A percentile compares a stretch with the other conserved stretches of the same genome.
Conservation (phyloP, 2,888 invertebrate genomes). For the Lasiommata megera region DNA sequence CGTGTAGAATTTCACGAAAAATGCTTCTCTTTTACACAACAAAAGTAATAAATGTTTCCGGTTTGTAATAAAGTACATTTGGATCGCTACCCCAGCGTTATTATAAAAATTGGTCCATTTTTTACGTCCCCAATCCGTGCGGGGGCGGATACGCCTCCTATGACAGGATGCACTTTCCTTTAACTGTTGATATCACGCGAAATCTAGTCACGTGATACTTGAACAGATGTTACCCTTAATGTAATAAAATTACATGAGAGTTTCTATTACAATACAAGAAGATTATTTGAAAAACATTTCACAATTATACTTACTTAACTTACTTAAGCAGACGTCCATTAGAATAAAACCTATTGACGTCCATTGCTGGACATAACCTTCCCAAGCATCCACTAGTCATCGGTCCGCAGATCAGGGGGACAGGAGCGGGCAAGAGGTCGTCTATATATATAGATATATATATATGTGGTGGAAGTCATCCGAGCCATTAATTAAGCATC, state of each 20-base stretch:
- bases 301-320: no score
- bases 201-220: constrained; percentile 62
- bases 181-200: constrained; percentile 60
- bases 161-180: constrained; percentile 52
- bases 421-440: no score
- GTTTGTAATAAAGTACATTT: constrained; percentile 70
- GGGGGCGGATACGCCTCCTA: constrained; percentile 77
- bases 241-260: neutral
- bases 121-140: constrained; percentile 68
- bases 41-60: constrained; percentile 75
- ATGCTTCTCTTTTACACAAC: constrained; percentile 52
- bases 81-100: constrained; percentile 63
- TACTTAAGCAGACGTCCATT: no score
- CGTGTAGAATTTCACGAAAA: constrained; percentile 35
- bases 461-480: no score
- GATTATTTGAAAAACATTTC: no score
- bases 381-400: no score
- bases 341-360: no score
- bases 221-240: constrained; percentile 57
- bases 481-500: no score
- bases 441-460: no score
- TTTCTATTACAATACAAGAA: no score
- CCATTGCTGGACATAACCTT: no score
- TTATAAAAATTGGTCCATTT: constrained; percentile 78
- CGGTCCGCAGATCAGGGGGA: no score